Evolutionary conservation across 2,113 vertebrate species (phyloP).

Genomic region (Gavia stellata): DNA sequence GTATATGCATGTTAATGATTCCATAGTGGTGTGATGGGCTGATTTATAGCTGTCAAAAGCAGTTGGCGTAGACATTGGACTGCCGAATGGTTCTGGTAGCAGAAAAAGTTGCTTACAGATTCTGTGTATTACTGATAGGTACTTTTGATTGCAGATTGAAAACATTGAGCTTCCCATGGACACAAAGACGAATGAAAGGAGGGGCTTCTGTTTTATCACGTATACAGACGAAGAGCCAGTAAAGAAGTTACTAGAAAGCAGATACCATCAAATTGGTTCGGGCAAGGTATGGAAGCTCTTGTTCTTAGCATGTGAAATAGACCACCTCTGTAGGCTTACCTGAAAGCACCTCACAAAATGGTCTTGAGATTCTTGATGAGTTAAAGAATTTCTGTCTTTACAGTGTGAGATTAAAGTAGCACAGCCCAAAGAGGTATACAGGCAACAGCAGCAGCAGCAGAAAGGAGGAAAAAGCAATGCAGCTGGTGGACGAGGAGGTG

Average conservation of each 20-base stretch:
- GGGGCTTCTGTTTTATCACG: conserved; percentile 88
- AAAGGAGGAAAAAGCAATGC: conserved; percentile 78
- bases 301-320: not conserved
- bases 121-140: fast-evolving
- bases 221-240: conserved; percentile 88
- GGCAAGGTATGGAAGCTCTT: conserved; percentile 76
- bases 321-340: fast-evolving
- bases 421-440: conserved; percentile 88
- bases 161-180: conserved; percentile 89
- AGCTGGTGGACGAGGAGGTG: conserved; percentile 73
- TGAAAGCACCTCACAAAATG: not conserved
- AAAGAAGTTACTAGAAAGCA: conserved; percentile 85
- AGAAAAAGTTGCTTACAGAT: not conserved
- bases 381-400: not conserved
- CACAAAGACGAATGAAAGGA: conserved; percentile 87
- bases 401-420: conserved; percentile 92
- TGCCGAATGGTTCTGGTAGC: not conserved
- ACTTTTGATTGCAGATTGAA: conserved; percentile 77
- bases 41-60: not conserved
- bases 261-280: conserved; percentile 88
- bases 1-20: fast-evolving
- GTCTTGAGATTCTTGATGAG: not conserved
- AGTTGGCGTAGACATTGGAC: fast-evolving
- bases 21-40: no score
- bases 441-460: conserved; percentile 83